Evolutionary conservation across 2,113 vertebrate species (phyloP), one percentile per base, ranked within the genome.

Genomic region (Trogon melanurus): DNA sequence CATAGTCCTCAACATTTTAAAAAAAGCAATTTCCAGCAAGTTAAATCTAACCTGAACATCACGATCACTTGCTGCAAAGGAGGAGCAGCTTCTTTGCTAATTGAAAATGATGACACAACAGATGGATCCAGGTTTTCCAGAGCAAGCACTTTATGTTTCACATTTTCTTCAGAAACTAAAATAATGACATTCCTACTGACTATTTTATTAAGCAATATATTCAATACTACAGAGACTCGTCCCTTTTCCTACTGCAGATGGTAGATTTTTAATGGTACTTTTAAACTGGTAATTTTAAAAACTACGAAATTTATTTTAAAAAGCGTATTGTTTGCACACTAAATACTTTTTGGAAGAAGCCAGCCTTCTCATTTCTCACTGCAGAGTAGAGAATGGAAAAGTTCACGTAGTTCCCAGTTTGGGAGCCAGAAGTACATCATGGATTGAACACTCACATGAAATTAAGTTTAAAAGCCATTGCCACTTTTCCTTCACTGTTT

Each of bases 81-180:
- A 62, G 17, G 18, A 91, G 44, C 27, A 14, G 22, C 44, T 72
- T 67, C 79, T 85, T 79, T 70, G 15, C 13, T 94, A 79, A 79
- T 45, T 51, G 57, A 32, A 95, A 93, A 88, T n/a, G 36, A 89
- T 70, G 70, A 89, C 53, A 82, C 44, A 74, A 91, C 48, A 89
- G 83, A 84, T 22, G 26, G 65, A 79, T 34, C 13, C 2, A 16
- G 11, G 16, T 11, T 69, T 89, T 72, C 87, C 50, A 15, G 13
- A 89, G 30, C 74, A 79, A 85, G 27, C 0, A 0, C 16, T 89
- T 84, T 65, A 44, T 27, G 17, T 41, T 41, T 41, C 13, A 10
- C 41, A 41, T 80, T 91, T 84, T 76, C 48, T 62, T 85, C 64
- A 80, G 60, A 91, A 95, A 90, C 51, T 2, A 10, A 82, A 89